Percentiles rank a stretch among this genome's conserved stretches.
Conservation (phyloP, 2,888 invertebrate genomes). For the Melanchra persicariae region DNA sequence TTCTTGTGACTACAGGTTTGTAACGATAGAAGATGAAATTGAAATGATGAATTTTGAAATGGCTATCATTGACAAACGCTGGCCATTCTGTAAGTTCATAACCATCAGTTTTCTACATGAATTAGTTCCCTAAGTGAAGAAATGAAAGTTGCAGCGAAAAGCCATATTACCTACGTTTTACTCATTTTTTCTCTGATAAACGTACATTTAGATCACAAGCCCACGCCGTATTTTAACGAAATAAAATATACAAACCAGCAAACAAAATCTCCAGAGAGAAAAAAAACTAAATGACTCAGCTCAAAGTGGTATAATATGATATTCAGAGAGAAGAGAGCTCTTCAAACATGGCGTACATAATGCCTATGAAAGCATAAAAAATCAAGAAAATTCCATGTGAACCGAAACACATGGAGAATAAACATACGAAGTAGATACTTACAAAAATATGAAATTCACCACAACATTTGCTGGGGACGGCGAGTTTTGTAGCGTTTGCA, state of each 20-base stretch:
- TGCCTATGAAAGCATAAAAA: constrained; percentile 90
- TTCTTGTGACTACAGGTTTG: background rate
- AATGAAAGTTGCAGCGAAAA: background rate
- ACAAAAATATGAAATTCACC: constrained; percentile 91
- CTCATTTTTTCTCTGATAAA: background rate
- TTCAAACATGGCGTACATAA: constrained; percentile 83
- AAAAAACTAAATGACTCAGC: constrained; percentile 83
- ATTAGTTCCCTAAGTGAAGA: background rate
- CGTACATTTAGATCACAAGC: constrained; percentile 8
- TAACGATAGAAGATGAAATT: background rate
- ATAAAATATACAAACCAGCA: constrained; percentile 41
- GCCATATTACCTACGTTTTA: background rate
- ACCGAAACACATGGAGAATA: constrained; percentile 90
- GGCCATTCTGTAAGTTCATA: no score
- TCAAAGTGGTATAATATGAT: constrained; percentile 84
- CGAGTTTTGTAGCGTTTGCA: constrained; percentile 78
- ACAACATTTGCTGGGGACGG: constrained; percentile 90
- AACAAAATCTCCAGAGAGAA: constrained; percentile 56
- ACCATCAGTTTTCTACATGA: no score
- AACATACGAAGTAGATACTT: constrained; percentile 90
- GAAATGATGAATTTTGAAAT: constrained; percentile 21
- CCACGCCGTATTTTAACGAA: constrained; percentile 31
- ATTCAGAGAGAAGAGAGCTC: constrained; percentile 85
- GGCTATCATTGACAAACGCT: no score
- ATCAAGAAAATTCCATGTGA: constrained; percentile 90